A percentile compares a stretch with the other conserved stretches of the same genome.
phyloP scores from a whole-genome alignment of 2,113 vertebrate species.

The Gnathonemus longibarbis region DNA sequence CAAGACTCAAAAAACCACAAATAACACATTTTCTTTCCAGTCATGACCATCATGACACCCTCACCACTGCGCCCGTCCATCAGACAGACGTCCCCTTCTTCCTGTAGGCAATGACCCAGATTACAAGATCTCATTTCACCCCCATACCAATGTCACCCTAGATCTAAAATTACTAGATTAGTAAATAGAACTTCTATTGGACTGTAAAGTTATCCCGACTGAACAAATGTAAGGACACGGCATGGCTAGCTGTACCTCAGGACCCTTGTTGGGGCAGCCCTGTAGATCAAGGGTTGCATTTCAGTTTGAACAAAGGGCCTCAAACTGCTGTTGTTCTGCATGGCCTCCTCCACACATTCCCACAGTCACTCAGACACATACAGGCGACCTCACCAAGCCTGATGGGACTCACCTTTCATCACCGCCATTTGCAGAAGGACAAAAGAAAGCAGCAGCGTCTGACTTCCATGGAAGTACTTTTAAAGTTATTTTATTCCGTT shows the following conservation, averaged over 20 bases:
- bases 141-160: background rate
- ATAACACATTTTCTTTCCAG: background rate
- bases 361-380: conserved; percentile 5
- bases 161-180: conserved; percentile 11
- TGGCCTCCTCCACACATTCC: background rate
- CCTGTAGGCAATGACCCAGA: conserved; percentile 7
- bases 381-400: background rate
- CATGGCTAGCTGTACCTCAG: background rate
- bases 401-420: background rate
- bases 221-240: background rate
- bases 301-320: background rate
- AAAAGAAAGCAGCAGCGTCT: background rate
- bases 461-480: background rate
- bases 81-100: background rate
- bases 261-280: background rate
- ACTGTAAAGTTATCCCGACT: background rate
- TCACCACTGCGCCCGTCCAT: background rate
- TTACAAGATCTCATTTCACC: conserved; percentile 1
- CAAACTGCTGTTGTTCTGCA: background rate
- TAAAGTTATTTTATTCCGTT: background rate
- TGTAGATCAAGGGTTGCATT: background rate
- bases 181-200: conserved; percentile 2
- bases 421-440: background rate
- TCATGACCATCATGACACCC: background rate
- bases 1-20: background rate